Conservation (phyloP, 2,113 vertebrate genomes). For the Mesembrinibis cayennensis region DNA sequence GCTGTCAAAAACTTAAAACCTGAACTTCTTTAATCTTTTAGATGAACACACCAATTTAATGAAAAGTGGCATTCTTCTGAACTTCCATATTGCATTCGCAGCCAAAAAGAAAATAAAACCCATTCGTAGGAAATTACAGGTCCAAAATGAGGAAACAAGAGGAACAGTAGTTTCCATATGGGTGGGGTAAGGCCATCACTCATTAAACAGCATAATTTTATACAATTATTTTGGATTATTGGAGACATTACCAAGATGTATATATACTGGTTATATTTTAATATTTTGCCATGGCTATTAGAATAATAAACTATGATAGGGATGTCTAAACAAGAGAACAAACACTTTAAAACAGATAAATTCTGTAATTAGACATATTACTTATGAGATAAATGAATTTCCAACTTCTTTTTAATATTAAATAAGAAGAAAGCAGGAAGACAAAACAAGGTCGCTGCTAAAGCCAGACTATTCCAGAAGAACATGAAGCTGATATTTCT, state of each 20-base stretch:
- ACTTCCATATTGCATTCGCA: neutral
- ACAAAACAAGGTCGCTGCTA: neutral
- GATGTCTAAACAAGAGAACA: neutral
- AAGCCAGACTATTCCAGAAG: neutral
- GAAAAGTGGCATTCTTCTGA: neutral
- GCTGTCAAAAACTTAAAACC: constrained; percentile 3
- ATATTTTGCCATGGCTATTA: neutral
- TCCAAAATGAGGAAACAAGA: neutral
- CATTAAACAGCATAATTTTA: neutral
- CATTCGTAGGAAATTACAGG: neutral
- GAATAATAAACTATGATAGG: neutral
- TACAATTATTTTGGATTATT: neutral
- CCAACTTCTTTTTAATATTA: neutral
- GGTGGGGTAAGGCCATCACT: neutral
- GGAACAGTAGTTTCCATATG: neutral
- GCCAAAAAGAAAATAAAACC: neutral
- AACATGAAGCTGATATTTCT: neutral
- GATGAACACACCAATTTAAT: neutral
- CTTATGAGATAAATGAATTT: neutral
- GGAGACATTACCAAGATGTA: neutral
- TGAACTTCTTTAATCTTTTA: neutral
- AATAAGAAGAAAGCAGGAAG: neutral
- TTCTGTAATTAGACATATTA: neutral
- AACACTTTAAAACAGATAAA: neutral
- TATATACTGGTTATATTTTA: neutral